phyloP scores from a whole-genome alignment of 2,797 vertebrate species.

The Balearica regulorum region DNA sequence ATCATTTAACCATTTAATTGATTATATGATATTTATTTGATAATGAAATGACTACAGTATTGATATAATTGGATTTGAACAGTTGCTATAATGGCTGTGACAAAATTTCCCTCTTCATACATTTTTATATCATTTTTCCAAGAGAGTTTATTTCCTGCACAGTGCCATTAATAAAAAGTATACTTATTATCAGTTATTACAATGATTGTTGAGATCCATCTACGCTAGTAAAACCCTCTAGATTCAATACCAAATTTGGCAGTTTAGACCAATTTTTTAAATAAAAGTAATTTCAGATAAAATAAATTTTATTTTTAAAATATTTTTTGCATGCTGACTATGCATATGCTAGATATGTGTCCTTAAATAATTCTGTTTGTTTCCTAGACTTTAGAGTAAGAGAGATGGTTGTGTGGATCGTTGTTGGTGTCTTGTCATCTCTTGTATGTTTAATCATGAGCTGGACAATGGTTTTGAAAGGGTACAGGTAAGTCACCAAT shows the following conservation, averaged over 20 bases:
- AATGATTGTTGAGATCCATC: neutral
- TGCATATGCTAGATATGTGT: neutral
- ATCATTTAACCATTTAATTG: neutral
- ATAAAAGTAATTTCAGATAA: neutral
- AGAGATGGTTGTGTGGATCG: slow-evolving; percentile 84
- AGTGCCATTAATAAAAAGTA: neutral
- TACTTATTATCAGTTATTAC: neutral
- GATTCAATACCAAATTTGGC: neutral
- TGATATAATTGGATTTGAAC: neutral
- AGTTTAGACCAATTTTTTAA: neutral
- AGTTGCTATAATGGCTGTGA: neutral
- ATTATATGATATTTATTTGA: neutral
- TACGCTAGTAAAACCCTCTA: neutral
- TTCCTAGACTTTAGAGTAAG: slow-evolving; percentile 76
- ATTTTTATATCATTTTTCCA: neutral
- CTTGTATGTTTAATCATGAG: slow-evolving; percentile 81
- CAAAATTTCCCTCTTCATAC: neutral
- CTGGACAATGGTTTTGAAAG: slow-evolving; percentile 83
- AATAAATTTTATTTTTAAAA: neutral
- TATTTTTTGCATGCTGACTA: neutral
- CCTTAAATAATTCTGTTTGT: slow-evolving; percentile 40
- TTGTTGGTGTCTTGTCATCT: slow-evolving; percentile 78
- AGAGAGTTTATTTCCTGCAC: neutral
- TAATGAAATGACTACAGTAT: neutral
- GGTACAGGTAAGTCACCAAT: slow-evolving; percentile 78